phyloP scores from a whole-genome alignment of 2,888 invertebrate genomes.

The Eupithecia exiguata region DNA sequence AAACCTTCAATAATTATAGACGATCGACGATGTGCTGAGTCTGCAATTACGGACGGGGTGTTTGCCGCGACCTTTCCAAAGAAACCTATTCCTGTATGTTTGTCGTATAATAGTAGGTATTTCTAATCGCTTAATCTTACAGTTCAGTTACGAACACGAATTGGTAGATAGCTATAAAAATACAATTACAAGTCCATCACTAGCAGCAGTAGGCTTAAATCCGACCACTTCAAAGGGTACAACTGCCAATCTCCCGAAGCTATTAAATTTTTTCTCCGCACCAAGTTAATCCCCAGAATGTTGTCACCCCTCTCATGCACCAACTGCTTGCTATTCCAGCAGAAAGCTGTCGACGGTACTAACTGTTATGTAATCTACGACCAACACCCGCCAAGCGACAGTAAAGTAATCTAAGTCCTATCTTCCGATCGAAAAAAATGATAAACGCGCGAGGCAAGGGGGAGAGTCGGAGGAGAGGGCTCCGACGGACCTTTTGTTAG shows the following conservation, averaged over 20 bases:
- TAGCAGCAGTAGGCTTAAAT: constrained; percentile 36
- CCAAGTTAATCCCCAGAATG: constrained; percentile 75
- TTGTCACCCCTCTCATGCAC: constrained; percentile 45
- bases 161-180: not conserved
- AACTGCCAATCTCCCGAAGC: constrained; percentile 62
- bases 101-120: not conserved
- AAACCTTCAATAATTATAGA: constrained; percentile 40
- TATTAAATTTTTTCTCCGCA: constrained; percentile 71
- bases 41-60: constrained; percentile 33
- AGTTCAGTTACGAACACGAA: not conserved
- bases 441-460: constrained; percentile 49
- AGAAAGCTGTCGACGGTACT: not conserved
- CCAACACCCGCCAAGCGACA: constrained; percentile 25
- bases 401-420: constrained; percentile 28
- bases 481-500: constrained; percentile 19
- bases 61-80: constrained; percentile 31
- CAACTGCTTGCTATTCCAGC: constrained; percentile 20
- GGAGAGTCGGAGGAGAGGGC: constrained; percentile 18
- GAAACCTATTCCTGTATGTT: constrained; percentile 17
- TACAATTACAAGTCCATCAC: constrained; percentile 14
- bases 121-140: not conserved
- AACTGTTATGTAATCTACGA: constrained; percentile 18
- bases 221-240: constrained; percentile 56
- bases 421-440: constrained; percentile 69
- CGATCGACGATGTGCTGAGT: constrained; percentile 32